Evolutionary conservation across 2,797 vertebrate species (phyloP), one percentile per base, ranked within the genome.

Genomic region (Oreochromis grahami): DNA sequence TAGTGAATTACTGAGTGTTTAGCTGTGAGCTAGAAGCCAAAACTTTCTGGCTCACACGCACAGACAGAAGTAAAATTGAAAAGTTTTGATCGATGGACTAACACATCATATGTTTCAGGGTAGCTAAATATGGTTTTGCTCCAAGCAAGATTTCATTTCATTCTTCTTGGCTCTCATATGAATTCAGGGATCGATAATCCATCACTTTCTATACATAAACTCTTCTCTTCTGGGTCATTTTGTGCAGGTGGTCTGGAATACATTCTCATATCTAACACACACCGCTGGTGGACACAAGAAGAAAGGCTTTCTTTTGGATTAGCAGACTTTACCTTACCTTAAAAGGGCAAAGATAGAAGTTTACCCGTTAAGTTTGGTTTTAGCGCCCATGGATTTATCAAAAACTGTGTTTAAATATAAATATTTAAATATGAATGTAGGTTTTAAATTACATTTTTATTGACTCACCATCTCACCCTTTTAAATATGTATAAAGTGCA

Each of bases 91-190:
- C 45, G 21, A 70, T 70, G 65, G 3, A 70, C 65, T 72, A 72
- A 72, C 65, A 72, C 24, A 19, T 29, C 10, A 1, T 70, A 43
- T 29, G 65, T 70, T 70, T 70, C 43, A 48, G 68, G 24, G 24
- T 29, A 72, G 68, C 68, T 72, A 43, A 41, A 77, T 38, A 77
- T 26, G 52, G 38, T 56, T n/a, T 34, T 41, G 76, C 76, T 77
- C 21, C 34, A 41, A 34, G 50, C 32, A 52, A 53, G 29, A 38
- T 76, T 76, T 76, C 2, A 29, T 41, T 38, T 77, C 34, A 38
- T 38, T 77, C 76, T 55, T 29, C 14, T 72, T 32, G 15, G 43
- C 68, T 72, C 43, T 72, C 4, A 0, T 72, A 48, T 53, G 50
- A 50, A 53, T 53, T 24, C 32, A 15, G 17, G 50, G 4, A 36